phyloP scores from a whole-genome alignment of 2,888 invertebrate species.

The Xylota sylvarum region DNA sequence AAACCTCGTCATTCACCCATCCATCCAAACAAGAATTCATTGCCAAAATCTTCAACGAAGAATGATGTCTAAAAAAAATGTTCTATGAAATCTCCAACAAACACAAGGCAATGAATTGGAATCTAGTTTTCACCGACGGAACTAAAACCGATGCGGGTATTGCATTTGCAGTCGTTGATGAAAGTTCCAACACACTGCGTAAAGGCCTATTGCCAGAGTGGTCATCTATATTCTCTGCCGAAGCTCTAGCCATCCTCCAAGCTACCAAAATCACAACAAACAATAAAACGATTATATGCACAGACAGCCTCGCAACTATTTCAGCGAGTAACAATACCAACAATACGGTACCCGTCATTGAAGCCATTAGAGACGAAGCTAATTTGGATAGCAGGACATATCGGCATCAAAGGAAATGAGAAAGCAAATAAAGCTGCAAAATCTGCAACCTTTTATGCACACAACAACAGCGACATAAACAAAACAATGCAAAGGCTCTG shows the following conservation, averaged over 20 bases:
- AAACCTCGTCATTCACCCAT: background rate
- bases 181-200: background rate
- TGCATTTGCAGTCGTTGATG: no score
- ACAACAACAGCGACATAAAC: background rate
- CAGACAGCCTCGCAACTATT: background rate
- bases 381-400: background rate
- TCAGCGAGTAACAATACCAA: background rate
- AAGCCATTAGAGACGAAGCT: background rate
- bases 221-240: no score
- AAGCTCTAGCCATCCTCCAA: no score
- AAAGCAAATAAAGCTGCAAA: background rate
- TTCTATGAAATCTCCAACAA: conserved; percentile 1
- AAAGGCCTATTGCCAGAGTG: background rate
- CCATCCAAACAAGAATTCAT: no score
- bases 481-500: no score
- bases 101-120: no score
- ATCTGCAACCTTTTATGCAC: background rate
- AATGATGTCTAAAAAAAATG: background rate
- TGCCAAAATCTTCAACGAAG: background rate
- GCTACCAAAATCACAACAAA: background rate
- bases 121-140: no score
- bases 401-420: background rate
- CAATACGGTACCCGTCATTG: background rate
- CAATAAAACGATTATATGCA: background rate
- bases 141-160: no score